phyloP scores from a whole-genome alignment of 2,797 vertebrate genomes.

The Lerista edwardsae region DNA sequence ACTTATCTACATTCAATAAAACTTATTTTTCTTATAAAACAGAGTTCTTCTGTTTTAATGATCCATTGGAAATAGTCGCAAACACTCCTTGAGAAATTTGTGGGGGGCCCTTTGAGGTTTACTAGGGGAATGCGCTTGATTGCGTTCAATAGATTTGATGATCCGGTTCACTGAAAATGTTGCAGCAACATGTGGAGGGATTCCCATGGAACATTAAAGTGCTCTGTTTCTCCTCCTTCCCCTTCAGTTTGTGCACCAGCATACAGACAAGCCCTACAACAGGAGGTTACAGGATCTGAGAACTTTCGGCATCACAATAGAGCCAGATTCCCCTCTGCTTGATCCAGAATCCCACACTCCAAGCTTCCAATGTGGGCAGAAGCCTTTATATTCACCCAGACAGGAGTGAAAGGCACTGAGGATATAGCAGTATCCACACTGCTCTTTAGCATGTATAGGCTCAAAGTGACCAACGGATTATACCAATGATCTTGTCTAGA shows the following conservation, averaged over 20 bases:
- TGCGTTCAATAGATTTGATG: constrained; percentile 6
- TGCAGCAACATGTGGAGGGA: background rate
- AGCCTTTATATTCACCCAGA: too few relatives aligned
- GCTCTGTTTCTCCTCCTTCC: background rate
- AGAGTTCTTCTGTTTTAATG: constrained; percentile 43
- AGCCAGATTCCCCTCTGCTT: background rate
- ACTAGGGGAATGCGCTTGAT: constrained; percentile 23
- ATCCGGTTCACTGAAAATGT: background rate
- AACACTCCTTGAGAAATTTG: constrained; percentile 45
- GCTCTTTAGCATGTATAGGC: too few relatives aligned
- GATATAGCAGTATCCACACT: too few relatives aligned
- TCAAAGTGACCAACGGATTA: too few relatives aligned
- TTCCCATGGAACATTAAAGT: background rate
- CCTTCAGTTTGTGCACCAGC: background rate
- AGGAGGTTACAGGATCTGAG: background rate
- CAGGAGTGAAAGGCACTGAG: too few relatives aligned
- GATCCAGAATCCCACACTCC: background rate
- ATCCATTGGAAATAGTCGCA: constrained; percentile 43
- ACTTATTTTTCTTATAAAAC: constrained; percentile 46
- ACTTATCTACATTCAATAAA: constrained; percentile 43
- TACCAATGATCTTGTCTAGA: too few relatives aligned
- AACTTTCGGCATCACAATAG: background rate
- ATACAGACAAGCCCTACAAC: background rate
- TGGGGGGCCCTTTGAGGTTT: background rate
- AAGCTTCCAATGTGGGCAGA: background rate